A percentile compares a stretch with the other conserved stretches of the same genome.
Evolutionary conservation across 2,113 vertebrate genomes (phyloP).

Genomic region (Oceanites oceanicus): DNA sequence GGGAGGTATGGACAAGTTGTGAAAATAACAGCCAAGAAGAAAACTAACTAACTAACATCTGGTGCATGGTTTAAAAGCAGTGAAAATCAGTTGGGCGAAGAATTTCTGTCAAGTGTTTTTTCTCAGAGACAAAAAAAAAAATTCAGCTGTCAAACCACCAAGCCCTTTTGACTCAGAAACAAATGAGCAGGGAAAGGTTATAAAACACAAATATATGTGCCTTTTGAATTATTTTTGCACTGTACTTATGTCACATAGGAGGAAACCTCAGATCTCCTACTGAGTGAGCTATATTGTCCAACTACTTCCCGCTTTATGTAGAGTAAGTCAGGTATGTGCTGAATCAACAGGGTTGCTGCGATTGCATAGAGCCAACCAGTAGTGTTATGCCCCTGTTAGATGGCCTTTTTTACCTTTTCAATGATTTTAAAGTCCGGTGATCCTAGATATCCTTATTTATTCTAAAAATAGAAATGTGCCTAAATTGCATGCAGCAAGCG

Average conservation of each 20-base stretch:
- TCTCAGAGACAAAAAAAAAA: neutral
- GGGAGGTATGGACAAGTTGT: neutral
- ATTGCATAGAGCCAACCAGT: neutral
- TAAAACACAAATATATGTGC: neutral
- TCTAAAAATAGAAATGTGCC: neutral
- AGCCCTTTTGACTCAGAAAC: constrained; percentile 22
- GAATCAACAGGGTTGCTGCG: neutral
- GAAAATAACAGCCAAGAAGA: neutral
- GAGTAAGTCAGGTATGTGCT: neutral
- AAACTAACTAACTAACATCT: neutral
- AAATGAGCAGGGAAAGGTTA: constrained; percentile 30
- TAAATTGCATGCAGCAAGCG: neutral
- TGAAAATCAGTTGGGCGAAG: neutral
- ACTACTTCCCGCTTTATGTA: neutral
- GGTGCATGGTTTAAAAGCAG: neutral
- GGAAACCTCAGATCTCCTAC: neutral
- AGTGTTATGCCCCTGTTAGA: neutral
- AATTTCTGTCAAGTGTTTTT: constrained; percentile 18
- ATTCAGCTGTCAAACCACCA: constrained; percentile 50
- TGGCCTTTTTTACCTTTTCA: neutral
- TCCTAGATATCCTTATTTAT: neutral
- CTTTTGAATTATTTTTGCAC: constrained; percentile 27
- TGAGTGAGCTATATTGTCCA: neutral
- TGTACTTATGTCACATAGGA: neutral
- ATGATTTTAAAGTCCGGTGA: neutral